Percentiles rank a stretch among this genome's conserved stretches.
These are phyloP conservation scores for Acanthoscelides obtectus DNA, from an alignment of 2,888 invertebrate species.

Conservation along the genomic window DNA sequence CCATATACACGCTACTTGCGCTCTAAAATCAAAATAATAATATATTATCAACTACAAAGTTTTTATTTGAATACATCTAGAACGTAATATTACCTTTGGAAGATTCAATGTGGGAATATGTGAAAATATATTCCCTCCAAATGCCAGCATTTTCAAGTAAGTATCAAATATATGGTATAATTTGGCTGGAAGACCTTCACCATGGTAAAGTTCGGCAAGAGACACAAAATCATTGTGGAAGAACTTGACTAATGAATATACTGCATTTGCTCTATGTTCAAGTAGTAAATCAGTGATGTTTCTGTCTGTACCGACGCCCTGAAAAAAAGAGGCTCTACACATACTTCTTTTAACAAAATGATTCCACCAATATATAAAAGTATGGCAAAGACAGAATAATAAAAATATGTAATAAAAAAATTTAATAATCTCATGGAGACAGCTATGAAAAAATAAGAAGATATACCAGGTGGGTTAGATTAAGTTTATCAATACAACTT, in stretches of 20 bases:
- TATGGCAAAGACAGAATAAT: no score
- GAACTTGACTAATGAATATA: neutral
- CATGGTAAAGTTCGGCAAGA: no score
- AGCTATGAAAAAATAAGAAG: no score
- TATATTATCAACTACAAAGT: slow-evolving; percentile 7
- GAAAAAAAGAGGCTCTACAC: no score
- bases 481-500: no score
- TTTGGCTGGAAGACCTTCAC: no score
- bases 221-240: neutral
- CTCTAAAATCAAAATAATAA: slow-evolving; percentile 57
- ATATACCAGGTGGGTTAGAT: no score
- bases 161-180: slow-evolving; percentile 66
- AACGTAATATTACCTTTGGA: slow-evolving; percentile 69
- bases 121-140: slow-evolving; percentile 79
- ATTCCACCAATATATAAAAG: no score
- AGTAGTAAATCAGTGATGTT: slow-evolving; percentile 71
- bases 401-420: no score
- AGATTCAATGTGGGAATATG: slow-evolving; percentile 75
- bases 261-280: no score
- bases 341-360: slow-evolving; percentile 3
- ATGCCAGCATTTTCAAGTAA: slow-evolving; percentile 80
- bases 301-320: slow-evolving; percentile 86
- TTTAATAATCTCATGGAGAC: no score
- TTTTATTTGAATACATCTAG: no score
- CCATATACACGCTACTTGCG: slow-evolving; percentile 80